phyloP scores from a whole-genome alignment of 1,140 invertebrate species.

The Platorchestia sp. region DNA sequence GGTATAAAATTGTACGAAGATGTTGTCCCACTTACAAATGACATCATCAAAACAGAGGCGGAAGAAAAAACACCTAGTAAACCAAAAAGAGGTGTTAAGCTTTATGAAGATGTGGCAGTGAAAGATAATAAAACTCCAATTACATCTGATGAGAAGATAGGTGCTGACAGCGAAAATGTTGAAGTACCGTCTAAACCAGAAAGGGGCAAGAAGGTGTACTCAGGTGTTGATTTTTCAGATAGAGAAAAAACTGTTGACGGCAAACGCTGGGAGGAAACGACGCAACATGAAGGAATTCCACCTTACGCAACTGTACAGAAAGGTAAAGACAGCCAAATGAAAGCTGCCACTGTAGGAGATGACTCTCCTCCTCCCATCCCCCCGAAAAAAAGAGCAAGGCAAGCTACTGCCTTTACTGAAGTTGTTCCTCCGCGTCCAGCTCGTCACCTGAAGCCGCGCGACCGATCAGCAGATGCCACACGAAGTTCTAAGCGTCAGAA shows the following conservation, averaged over 20 bases:
- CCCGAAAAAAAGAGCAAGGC: neutral
- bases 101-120: slow-evolving; percentile 60
- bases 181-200: slow-evolving; percentile 17
- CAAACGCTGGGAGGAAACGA: neutral
- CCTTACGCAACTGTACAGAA: slow-evolving; percentile 41
- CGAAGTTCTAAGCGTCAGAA: slow-evolving; percentile 2
- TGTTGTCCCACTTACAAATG: neutral
- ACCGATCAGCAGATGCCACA: slow-evolving; percentile 25
- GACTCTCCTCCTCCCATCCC: neutral
- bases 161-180: neutral
- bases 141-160: neutral
- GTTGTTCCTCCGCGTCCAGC: slow-evolving; percentile 50
- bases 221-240: neutral
- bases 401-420: neutral
- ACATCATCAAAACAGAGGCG: neutral
- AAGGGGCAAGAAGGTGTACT: neutral
- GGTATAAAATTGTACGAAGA: slow-evolving; percentile 44
- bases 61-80: slow-evolving; percentile 25
- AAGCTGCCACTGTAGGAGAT: slow-evolving; percentile 1
- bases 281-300: neutral
- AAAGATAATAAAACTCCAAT: neutral
- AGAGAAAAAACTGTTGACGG: neutral
- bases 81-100: slow-evolving; percentile 61
- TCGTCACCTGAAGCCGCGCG: slow-evolving; percentile 58
- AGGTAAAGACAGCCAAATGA: slow-evolving; percentile 16